phyloP scores from a whole-genome alignment of 2,888 invertebrate species.

The Apamea crenata region DNA sequence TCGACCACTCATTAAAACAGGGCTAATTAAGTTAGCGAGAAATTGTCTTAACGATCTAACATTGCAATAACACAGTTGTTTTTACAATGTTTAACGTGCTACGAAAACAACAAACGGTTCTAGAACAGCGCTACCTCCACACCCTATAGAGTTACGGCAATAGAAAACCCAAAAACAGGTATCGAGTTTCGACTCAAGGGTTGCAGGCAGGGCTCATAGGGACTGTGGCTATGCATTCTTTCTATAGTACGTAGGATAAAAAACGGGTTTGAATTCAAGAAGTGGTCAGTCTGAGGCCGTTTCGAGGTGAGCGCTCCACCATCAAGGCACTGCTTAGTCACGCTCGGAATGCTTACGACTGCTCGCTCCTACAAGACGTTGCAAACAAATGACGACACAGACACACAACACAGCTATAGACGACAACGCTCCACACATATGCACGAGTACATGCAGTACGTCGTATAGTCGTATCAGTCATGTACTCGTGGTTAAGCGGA shows the following conservation, averaged over 20 bases:
- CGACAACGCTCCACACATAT: conserved; percentile 48
- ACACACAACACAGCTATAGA: conserved; percentile 58
- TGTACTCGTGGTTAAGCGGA: conserved; percentile 60
- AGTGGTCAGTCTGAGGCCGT: conserved; percentile 85
- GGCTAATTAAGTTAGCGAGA: conserved; percentile 9
- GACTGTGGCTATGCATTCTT: conserved; percentile 68
- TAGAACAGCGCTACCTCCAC: conserved; percentile 8
- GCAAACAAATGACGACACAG: conserved; percentile 77
- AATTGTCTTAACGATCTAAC: conserved; percentile 32
- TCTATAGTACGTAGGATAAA: conserved; percentile 74
- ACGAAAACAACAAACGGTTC: not conserved
- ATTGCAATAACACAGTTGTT: conserved; percentile 28
- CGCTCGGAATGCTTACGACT: conserved; percentile 84
- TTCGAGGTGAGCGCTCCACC: conserved; percentile 83
- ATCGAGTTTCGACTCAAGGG: conserved; percentile 54
- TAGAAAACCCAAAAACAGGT: conserved; percentile 49
- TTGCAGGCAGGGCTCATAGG: conserved; percentile 45
- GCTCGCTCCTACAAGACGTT: conserved; percentile 76
- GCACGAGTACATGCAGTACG: conserved; percentile 38
- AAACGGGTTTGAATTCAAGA: conserved; percentile 86
- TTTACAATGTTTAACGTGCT: conserved; percentile 12
- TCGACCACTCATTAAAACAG: not conserved
- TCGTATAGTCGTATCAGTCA: conserved; percentile 40
- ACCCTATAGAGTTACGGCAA: conserved; percentile 33
- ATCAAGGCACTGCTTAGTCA: conserved; percentile 84